phyloP scores from a whole-genome alignment of 2,113 vertebrate genomes.

The Egretta garzetta region DNA sequence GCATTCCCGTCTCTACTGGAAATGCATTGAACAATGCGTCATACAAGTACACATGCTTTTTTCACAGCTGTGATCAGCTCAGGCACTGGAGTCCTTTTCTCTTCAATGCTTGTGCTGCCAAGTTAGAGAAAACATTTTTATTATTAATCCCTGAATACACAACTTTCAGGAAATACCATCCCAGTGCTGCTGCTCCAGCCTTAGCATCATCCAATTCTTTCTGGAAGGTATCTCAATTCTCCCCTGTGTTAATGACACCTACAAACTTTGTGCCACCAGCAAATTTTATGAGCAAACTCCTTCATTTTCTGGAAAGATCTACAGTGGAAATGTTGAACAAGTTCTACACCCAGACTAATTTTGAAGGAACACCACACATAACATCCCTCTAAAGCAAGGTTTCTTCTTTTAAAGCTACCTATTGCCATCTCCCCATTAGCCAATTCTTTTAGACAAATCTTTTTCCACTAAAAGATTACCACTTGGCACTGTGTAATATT shows the following conservation, averaged over 20 bases:
- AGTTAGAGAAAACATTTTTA: background rate
- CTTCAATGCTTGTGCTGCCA: background rate
- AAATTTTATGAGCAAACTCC: background rate
- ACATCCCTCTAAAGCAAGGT: background rate
- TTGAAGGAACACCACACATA: background rate
- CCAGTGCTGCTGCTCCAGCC: background rate
- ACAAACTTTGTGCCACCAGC: background rate
- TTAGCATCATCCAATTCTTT: background rate
- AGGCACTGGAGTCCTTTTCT: background rate
- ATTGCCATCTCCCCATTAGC: background rate
- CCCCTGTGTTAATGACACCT: background rate
- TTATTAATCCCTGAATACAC: background rate
- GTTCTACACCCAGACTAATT: background rate
- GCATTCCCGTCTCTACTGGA: background rate
- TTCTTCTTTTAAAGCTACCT: background rate
- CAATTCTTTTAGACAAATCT: background rate
- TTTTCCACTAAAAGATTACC: background rate
- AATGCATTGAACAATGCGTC: background rate
- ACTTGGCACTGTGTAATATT: background rate
- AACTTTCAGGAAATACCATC: background rate
- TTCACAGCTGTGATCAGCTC: background rate
- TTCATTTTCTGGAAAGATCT: background rate
- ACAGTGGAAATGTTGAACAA: background rate
- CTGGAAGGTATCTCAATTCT: background rate
- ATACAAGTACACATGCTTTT: background rate